A percentile compares a stretch with the other conserved stretches of the same genome.
These are phyloP conservation scores for Dicycla oo DNA, from an alignment of 2,888 invertebrate species.

Conservation along the genomic window DNA sequence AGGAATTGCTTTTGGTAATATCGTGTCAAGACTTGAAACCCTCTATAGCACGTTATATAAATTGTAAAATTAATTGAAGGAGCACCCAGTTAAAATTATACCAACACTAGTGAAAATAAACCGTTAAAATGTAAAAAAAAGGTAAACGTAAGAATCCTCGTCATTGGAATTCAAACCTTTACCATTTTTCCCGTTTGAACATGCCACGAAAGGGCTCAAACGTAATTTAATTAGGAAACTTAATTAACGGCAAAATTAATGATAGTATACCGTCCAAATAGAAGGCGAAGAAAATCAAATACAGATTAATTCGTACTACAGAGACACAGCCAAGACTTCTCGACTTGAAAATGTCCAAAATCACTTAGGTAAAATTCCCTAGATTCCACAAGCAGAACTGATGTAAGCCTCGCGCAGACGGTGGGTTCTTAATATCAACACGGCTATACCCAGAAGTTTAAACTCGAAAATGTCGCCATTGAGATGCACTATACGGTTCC, in stretches of 20 bases:
- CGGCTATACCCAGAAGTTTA: slow-evolving; percentile 37
- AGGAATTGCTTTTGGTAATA: neutral
- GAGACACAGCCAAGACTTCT: slow-evolving; percentile 36
- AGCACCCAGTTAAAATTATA: slow-evolving; percentile 20
- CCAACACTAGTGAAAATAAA: slow-evolving; percentile 13
- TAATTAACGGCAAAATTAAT: slow-evolving; percentile 5
- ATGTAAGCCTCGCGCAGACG: slow-evolving; percentile 2
- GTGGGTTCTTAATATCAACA: slow-evolving; percentile 17
- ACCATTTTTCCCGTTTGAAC: neutral
- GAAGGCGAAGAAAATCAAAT: slow-evolving; percentile 43
- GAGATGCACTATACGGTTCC: slow-evolving; percentile 10
- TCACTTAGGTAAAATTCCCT: neutral
- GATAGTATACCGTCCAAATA: slow-evolving; percentile 11
- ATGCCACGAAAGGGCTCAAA: neutral
- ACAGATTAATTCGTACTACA: slow-evolving; percentile 25
- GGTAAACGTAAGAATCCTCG: neutral
- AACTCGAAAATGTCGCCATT: slow-evolving; percentile 27
- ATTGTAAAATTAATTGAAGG: slow-evolving; percentile 25
- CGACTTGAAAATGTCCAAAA: slow-evolving; percentile 17
- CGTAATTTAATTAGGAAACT: slow-evolving; percentile 29
- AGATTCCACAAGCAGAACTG: neutral
- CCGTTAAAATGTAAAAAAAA: neutral
- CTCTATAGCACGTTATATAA: slow-evolving; percentile 34
- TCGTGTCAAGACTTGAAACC: slow-evolving; percentile 26
- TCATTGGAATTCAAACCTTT: neutral